Evolutionary conservation across 2,888 invertebrate genomes (phyloP).

Genomic region (Magallana nippona): DNA sequence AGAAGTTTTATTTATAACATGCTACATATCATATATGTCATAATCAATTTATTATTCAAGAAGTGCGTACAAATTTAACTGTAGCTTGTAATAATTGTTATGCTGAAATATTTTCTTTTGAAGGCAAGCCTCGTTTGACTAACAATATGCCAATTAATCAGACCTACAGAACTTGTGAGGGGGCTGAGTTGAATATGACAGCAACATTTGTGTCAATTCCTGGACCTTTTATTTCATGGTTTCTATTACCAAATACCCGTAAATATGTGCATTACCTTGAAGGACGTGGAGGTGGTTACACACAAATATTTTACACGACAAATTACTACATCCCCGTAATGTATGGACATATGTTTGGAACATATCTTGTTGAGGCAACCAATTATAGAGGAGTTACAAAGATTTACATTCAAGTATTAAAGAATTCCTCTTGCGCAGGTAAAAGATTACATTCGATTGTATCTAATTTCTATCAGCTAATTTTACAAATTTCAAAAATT

Average conservation of each 20-base stretch:
- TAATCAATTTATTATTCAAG: too few species aligned
- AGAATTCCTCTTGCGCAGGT: neutral
- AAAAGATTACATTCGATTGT: neutral
- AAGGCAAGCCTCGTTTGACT: neutral
- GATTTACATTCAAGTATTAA: neutral
- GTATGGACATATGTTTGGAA: neutral
- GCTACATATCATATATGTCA: too few species aligned
- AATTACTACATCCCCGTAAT: neutral
- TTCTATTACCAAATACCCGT: neutral
- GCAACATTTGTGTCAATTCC: neutral
- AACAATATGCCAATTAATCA: neutral
- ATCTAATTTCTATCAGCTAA: too few species aligned
- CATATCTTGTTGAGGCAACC: neutral
- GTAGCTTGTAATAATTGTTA: too few species aligned
- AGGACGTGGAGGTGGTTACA: neutral
- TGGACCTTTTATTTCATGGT: neutral
- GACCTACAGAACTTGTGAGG: constrained; percentile 1
- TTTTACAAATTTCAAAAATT: too few species aligned
- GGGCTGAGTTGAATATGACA: neutral
- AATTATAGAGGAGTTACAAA: neutral
- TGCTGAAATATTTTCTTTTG: neutral
- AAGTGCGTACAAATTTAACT: too few species aligned
- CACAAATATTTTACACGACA: neutral
- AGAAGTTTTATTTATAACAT: too few species aligned
- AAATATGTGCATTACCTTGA: neutral